Evolutionary conservation across 1,140 invertebrate genomes (phyloP), one percentile per base, ranked within the genome.

Genomic region (Ceratosolen fusciceps): DNA sequence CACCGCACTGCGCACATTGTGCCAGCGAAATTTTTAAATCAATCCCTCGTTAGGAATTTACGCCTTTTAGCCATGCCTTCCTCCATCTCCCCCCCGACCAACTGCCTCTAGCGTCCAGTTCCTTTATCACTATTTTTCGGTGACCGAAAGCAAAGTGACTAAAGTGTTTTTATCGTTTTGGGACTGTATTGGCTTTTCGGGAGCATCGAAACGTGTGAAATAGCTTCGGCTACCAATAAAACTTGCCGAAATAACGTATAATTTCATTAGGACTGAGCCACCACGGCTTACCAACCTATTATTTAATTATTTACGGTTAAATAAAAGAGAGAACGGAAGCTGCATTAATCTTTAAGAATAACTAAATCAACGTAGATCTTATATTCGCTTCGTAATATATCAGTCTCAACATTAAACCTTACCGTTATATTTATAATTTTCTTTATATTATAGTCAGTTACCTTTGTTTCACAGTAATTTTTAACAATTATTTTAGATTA

Each of bases 11-110:
- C 68, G 26, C 68, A 29, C 26, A 62, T 47, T 75, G 43, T 56
- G 16, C 65, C 37, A 68, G 34, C 21, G 37, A 37, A 78, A 77
- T 77, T 77, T 77, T 54, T 34, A 34, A 68, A 76, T 76, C 49
- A 76, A 76, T 52, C 34, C 21, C 43, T 73, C 34, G 34, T 73
- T 73, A 73, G 70, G 29, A n/a, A 72, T 72, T 72, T 72, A 52
- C 49, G 26, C 39, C 16, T 72, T 72, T 72, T 21, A 29, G 29
- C 24, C 29, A 31, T 60, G 1, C 58, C 29, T 60, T 60, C 26
- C 4, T 29, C 24, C 12, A n/a, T n/a, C n/a, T n/a, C n/a, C n/a
- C n/a, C n/a, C n/a, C n/a, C n/a, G n/a, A n/a, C 12, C 5, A 7
- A 43, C 39, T 43, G 12, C 5, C 12, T 43, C 5, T 43, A 5